Evolutionary conservation across 1,140 invertebrate genomes (phyloP).

Genomic region (Schmidtea mediterranea): DNA sequence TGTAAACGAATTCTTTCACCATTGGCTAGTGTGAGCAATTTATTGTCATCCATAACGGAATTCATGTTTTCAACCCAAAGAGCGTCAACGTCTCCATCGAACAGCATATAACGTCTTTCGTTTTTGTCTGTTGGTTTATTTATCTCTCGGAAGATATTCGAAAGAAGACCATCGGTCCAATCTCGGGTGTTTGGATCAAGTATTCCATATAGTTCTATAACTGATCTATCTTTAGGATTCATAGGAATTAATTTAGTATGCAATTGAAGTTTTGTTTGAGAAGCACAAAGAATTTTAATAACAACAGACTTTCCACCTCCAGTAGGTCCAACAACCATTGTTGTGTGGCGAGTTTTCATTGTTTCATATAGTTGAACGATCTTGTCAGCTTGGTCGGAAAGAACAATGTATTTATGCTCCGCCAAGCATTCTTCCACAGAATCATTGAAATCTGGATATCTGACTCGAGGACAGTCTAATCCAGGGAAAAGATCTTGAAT

Average conservation of each 20-base stretch:
- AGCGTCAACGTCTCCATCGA: conserved; percentile 70
- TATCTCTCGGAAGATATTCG: conserved; percentile 61
- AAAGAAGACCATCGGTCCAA: conserved; percentile 66
- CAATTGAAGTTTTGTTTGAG: conserved; percentile 43
- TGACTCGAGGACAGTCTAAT: conserved; percentile 50
- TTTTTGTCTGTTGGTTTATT: conserved; percentile 42
- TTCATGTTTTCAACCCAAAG: conserved; percentile 86
- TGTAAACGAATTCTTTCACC: conserved; percentile 55
- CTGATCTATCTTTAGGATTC: conserved; percentile 51
- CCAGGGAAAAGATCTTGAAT: conserved; percentile 64
- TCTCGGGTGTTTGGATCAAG: conserved; percentile 53
- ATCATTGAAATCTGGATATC: conserved; percentile 52
- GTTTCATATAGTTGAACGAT: conserved; percentile 65
- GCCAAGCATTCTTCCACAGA: conserved; percentile 40
- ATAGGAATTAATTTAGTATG: conserved; percentile 46
- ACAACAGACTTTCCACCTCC: conserved; percentile 64
- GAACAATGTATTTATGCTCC: conserved; percentile 40
- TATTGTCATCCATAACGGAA: conserved; percentile 79
- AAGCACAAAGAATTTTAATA: conserved; percentile 45
- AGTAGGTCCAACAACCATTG: conserved; percentile 64
- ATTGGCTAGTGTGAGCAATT: conserved; percentile 55
- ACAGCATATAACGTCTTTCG: conserved; percentile 51
- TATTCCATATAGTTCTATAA: conserved; percentile 59
- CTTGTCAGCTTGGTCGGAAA: conserved; percentile 54
- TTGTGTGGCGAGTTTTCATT: conserved; percentile 66